Base-by-base conservation (phyloP, 2,113 vertebrate genomes). In the Lynx canadensis region DNA sequence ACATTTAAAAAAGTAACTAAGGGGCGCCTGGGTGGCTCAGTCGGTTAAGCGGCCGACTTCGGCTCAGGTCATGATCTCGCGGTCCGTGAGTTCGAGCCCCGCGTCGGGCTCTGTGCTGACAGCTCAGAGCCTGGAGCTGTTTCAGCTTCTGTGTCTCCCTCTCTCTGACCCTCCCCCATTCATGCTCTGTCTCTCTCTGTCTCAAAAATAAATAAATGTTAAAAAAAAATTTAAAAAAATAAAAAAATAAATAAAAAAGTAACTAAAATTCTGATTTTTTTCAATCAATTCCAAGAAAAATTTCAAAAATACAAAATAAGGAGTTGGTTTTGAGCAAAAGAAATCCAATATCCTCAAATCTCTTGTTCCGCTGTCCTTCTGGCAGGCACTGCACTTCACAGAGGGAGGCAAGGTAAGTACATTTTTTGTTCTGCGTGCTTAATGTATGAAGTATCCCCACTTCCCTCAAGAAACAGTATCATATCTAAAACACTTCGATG, bases 351-450 rank as follows among this genome's bases (percentile, higher is more conserved):
- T 38, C 18, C 27, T 87, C 55, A 93, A 9, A 52, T 60, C 7
- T 14, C 79, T 69, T 65, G 11, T 15, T 65, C 21, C 3, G 1
- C 27, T 63, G 36, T 65, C 60, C 19, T 63, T 48, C 29, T 31
- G 6, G 16, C 31, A 52, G 7, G 3, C 14, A 29, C 23, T 23
- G 1, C 4, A 18, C 5, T 10, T 76, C 73, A 48, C 15, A 36
- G 68, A 68, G 8, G 66, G 48, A 65, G 52, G 41, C 76, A 88
- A 96, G 65, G 21, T 29, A 80, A 69, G 31, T 29, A 86, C 27
- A 89, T 78, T 66, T 94, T 96, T 97, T 85, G 94, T 95, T 76
- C 23, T 89, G 19, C 21, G 71, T 79, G 55, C 63, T 55, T 92
- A 74, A 78, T 71, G 48, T 92, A 94, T 31, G 96, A 96, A 95